Evolutionary conservation across 92 coral and sea anemone genomes (phyloP).

Genomic region (Meandrina meandrites): DNA sequence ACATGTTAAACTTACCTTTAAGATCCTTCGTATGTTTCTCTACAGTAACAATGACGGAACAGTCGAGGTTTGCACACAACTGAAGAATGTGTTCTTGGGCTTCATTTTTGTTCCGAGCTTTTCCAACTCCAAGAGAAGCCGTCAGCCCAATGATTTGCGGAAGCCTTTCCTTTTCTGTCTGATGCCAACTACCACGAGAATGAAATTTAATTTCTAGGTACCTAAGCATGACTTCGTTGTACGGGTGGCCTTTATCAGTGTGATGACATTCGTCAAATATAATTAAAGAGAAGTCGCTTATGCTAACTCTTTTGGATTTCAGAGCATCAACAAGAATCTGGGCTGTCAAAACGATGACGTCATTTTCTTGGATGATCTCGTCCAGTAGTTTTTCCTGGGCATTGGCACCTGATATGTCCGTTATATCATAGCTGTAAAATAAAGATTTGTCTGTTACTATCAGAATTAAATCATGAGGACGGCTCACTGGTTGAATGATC

Average conservation of each 20-base stretch:
- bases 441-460: not conserved
- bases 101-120: slow-evolving; percentile 63
- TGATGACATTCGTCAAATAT: slow-evolving; percentile 85
- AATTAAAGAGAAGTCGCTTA: slow-evolving; percentile 60
- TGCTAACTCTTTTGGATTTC: slow-evolving; percentile 47
- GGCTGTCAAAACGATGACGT: slow-evolving; percentile 85
- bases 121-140: slow-evolving; percentile 93
- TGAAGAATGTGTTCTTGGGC: slow-evolving; percentile 73
- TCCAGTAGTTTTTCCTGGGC: slow-evolving; percentile 55
- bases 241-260: slow-evolving; percentile 72
- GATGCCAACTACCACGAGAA: not conserved
- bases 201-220: slow-evolving; percentile 61
- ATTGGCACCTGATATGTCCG: slow-evolving; percentile 81
- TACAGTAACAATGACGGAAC: slow-evolving; percentile 60
- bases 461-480: not conserved
- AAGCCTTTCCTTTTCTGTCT: slow-evolving; percentile 34
- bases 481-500: not conserved
- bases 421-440: slow-evolving; percentile 44
- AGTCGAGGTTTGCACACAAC: slow-evolving; percentile 85
- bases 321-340: slow-evolving; percentile 82
- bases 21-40: slow-evolving; percentile 52
- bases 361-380: slow-evolving; percentile 39
- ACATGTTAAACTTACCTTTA: slow-evolving; percentile 29
- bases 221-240: slow-evolving; percentile 77
- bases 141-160: slow-evolving; percentile 93